Evolutionary conservation across 2,888 invertebrate genomes (phyloP).

Genomic region (Hirtodrosophila histrioides): DNA sequence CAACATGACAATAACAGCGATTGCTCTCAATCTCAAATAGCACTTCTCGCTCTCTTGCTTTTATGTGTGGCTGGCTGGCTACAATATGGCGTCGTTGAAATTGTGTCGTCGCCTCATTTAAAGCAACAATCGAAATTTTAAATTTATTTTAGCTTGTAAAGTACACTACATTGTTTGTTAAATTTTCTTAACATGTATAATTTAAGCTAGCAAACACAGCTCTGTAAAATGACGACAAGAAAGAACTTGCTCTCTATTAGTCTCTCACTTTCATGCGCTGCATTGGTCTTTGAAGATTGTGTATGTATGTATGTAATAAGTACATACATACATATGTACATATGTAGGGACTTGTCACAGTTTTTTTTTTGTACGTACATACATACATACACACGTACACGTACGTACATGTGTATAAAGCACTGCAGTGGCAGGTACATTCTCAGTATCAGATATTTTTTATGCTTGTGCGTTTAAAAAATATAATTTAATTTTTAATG

Average conservation of each 20-base stretch:
- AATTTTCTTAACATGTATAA: constrained; percentile 9
- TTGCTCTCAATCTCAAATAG: constrained; percentile 42
- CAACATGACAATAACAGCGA: constrained; percentile 57
- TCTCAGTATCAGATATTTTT: no score
- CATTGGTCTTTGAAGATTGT: constrained; percentile 62
- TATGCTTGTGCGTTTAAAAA: no score
- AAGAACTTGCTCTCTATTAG: constrained; percentile 18
- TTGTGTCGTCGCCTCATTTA: constrained; percentile 71
- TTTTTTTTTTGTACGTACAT: background rate
- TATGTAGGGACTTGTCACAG: constrained; percentile 14
- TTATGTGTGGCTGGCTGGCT: constrained; percentile 26
- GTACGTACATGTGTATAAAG: no score
- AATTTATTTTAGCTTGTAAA: constrained; percentile 24
- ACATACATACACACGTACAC: background rate
- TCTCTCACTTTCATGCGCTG: constrained; percentile 32
- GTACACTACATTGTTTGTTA: background rate
- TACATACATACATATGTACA: no score
- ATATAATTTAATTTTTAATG: no score
- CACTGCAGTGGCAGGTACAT: no score
- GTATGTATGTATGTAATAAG: background rate
- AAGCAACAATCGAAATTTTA: constrained; percentile 45
- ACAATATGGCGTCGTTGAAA: constrained; percentile 75
- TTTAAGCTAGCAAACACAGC: constrained; percentile 2
- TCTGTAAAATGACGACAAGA: no score
- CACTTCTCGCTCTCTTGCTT: constrained; percentile 52